Evolutionary conservation across 2,113 vertebrate genomes (phyloP), one percentile per base, ranked within the genome.

Genomic region (Tenrec ecaudatus): DNA sequence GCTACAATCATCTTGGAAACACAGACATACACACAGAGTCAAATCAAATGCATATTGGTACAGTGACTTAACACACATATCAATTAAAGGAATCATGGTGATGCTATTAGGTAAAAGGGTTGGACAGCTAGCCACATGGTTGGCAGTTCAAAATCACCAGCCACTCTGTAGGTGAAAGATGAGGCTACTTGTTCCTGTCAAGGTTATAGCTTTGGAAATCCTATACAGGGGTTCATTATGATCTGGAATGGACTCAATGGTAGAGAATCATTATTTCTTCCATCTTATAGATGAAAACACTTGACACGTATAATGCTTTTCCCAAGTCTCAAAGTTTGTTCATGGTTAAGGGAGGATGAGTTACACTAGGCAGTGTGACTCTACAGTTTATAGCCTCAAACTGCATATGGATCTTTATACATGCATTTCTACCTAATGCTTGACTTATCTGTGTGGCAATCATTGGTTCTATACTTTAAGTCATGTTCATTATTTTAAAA

Each of bases 1-100:
- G 98, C 97, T 96, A 99, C 96, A 90, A 99, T 98, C 98, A 98
- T 98, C 98, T 99, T 94, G 93, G 57, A 96, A 89, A 81, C 77
- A 77, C 84, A 93, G 86, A 79, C 69, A 62, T 2, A 92, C 95
- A 89, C 71, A 90, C 95, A 89, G 2, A 10, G 12, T 53, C 71
- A 89, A 64, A 91, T 27, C 15, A 95, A 89, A 96, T 76, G 47
- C 75, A 82, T 77, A 90, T 47, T n/a, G 33, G 64, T 86, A 75
- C 14, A 92, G 36, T 95, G 68, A 86, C 58, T 91, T 87, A 90
- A 89, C 22, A 93, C 40, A 93, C 84, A 93, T 89, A 92, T n/a
- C 47, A 87, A 1, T 84, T 82, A 92, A 79, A 53, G 47, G 47
- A 53, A 53, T 53, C 12, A 14, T 53, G 9, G 47, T 53, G 47